phyloP scores from a whole-genome alignment of 1,140 invertebrate genomes.

The Odontomachus brunneus region DNA sequence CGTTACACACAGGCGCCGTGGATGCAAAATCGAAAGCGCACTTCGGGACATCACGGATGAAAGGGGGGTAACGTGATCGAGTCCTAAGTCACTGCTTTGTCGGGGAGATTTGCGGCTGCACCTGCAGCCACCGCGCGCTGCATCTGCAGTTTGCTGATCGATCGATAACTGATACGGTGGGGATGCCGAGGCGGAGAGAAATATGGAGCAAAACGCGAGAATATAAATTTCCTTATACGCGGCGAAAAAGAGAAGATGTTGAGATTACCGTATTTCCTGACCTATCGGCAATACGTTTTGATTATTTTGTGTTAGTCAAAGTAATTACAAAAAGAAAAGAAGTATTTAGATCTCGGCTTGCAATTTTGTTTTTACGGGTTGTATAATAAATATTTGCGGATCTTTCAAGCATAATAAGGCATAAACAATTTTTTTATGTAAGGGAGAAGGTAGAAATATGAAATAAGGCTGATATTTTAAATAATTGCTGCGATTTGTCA shows the following conservation, averaged over 20 bases:
- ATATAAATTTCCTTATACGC: slow-evolving; percentile 4
- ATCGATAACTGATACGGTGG: slow-evolving; percentile 33
- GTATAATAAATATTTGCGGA: no score
- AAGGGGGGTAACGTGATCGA: slow-evolving; percentile 10
- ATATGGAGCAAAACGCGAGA: neutral
- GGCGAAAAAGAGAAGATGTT: neutral
- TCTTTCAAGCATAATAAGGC: no score
- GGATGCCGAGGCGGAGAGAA: neutral
- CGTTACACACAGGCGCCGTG: neutral
- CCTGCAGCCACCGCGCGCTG: slow-evolving; percentile 22
- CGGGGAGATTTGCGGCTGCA: neutral
- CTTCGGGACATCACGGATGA: neutral
- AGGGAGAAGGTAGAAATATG: no score
- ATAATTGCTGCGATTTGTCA: no score
- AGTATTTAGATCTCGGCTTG: no score
- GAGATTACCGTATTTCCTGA: neutral
- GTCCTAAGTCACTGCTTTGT: slow-evolving; percentile 1
- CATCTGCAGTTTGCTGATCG: slow-evolving; percentile 24
- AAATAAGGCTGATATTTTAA: no score
- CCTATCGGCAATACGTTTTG: neutral
- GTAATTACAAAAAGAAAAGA: neutral
- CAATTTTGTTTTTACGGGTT: no score
- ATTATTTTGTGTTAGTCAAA: neutral
- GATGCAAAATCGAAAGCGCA: neutral
- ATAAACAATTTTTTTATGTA: no score